phyloP scores from a whole-genome alignment of 2,888 invertebrate species.

The Unio delphinus region DNA sequence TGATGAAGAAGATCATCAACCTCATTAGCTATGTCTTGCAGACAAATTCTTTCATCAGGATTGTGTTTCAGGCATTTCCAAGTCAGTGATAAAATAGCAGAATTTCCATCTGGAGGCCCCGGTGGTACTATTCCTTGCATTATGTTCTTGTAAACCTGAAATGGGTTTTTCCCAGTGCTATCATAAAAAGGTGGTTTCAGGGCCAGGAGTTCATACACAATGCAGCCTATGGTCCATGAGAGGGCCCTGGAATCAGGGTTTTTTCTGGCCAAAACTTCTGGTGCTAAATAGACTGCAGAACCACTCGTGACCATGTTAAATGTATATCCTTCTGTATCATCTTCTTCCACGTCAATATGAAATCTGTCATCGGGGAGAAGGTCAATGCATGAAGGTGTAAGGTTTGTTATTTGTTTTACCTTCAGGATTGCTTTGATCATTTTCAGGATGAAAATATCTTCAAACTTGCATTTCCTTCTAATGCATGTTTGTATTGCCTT shows the following conservation, averaged over 20 bases:
- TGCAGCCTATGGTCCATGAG: constrained; percentile 51
- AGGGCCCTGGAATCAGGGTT: constrained; percentile 34
- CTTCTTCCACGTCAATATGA: constrained; percentile 17
- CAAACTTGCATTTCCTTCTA: constrained; percentile 15
- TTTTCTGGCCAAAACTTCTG: constrained; percentile 39
- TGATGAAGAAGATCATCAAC: too few relatives aligned
- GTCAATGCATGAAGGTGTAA: constrained; percentile 23
- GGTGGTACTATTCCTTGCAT: constrained; percentile 34
- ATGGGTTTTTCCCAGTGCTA: constrained; percentile 35
- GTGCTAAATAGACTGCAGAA: constrained; percentile 44
- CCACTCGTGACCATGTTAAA: constrained; percentile 9
- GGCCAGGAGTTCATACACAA: constrained; percentile 49
- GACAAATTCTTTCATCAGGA: constrained; percentile 21
- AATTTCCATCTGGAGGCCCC: constrained; percentile 16
- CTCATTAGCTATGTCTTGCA: constrained; percentile 12
- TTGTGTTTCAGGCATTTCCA: constrained; percentile 29
- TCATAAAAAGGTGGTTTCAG: constrained; percentile 49
- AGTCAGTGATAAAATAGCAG: constrained; percentile 20
- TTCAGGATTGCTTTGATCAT: constrained; percentile 20
- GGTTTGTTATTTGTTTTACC: constrained; percentile 5
- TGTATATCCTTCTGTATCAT: constrained; percentile 1
- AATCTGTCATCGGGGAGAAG: constrained; percentile 18
- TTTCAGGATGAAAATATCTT: constrained; percentile 37
- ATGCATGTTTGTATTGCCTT: constrained; percentile 29
- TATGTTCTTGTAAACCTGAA: constrained; percentile 42